Conservation (phyloP, 2,113 vertebrate genomes). For the Cercocebus atys region DNA sequence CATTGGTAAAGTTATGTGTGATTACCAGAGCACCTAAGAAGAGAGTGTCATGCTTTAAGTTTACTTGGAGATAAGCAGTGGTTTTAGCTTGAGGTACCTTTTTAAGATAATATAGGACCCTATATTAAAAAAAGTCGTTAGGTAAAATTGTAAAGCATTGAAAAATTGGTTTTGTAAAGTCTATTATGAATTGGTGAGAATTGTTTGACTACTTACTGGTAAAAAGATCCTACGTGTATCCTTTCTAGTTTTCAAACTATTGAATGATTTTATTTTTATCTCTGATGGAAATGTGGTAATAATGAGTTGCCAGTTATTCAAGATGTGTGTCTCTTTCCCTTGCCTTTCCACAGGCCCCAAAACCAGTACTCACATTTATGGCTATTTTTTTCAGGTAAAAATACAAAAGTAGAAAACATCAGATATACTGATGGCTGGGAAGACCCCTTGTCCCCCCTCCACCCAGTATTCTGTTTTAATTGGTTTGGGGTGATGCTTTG, state of each 20-base stretch:
- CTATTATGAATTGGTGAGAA: neutral
- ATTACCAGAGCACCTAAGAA: neutral
- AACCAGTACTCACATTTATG: neutral
- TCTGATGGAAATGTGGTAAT: neutral
- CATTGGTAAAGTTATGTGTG: constrained; percentile 63
- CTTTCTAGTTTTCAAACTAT: constrained; percentile 3
- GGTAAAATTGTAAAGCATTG: neutral
- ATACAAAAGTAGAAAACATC: neutral
- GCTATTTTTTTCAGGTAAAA: neutral
- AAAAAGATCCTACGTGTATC: neutral
- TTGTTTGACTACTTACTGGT: neutral
- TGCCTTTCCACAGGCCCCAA: fast-evolving
- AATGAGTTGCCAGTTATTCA: neutral
- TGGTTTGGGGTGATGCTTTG: neutral
- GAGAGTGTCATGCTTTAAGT: constrained; percentile 31
- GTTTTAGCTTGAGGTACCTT: neutral
- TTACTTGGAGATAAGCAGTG: neutral
- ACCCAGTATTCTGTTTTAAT: neutral
- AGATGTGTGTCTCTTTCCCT: neutral
- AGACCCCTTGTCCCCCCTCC: neutral
- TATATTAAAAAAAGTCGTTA: neutral
- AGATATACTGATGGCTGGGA: neutral
- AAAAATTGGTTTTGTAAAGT: neutral
- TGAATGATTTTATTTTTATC: constrained; percentile 40
- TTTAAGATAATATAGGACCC: neutral